Percentiles rank a stretch among this genome's conserved stretches.
Conservation (phyloP, 2,113 vertebrate species). For the Sapayoa aenigma region DNA sequence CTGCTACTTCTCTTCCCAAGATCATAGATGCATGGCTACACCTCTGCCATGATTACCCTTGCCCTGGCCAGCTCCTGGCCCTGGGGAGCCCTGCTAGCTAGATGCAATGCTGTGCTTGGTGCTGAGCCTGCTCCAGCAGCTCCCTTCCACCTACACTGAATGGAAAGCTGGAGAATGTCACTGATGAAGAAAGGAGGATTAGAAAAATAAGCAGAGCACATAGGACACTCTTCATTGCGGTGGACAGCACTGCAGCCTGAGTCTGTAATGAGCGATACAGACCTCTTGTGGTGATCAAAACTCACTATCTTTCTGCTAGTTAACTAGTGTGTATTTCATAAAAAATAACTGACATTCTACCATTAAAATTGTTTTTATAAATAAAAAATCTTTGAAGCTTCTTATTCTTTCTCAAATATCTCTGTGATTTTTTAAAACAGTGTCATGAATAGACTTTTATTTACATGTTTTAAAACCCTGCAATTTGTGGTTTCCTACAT, state of each 20-base stretch:
- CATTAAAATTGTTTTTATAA: background rate
- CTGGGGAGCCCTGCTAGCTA: background rate
- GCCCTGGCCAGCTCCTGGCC: rapidly evolving
- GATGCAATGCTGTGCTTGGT: background rate
- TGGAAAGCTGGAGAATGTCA: background rate
- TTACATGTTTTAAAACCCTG: background rate
- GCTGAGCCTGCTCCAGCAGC: background rate
- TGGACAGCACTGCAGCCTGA: background rate
- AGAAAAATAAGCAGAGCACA: background rate
- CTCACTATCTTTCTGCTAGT: background rate
- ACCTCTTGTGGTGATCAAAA: background rate
- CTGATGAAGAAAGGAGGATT: background rate
- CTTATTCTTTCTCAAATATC: background rate
- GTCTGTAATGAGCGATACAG: rapidly evolving
- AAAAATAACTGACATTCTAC: background rate
- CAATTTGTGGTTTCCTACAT: background rate
- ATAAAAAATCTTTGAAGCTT: background rate
- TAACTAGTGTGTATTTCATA: background rate
- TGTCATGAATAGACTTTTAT: background rate
- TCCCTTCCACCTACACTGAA: background rate
- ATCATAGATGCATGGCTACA: rapidly evolving
- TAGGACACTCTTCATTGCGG: background rate
- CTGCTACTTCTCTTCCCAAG: background rate
- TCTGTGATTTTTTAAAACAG: background rate
- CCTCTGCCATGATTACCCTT: rapidly evolving